These are phyloP conservation scores for Hylyphantes graminicola DNA, from an alignment of 1,140 invertebrate species.

Conservation along the genomic window DNA sequence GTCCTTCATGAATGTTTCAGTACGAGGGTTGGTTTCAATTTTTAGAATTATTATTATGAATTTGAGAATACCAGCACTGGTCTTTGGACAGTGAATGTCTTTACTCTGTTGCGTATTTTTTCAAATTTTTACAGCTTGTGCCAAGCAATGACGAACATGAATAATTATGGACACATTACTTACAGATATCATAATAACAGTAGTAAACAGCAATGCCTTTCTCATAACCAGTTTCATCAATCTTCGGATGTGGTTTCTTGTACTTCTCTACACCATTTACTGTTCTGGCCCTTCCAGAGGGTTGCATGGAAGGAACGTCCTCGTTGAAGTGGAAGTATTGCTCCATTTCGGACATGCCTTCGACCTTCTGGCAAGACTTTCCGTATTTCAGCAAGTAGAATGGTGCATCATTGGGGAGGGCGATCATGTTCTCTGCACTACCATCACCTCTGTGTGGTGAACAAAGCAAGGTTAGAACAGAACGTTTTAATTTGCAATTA, in stretches of 20 bases:
- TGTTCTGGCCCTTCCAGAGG: not conserved
- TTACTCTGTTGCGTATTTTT: not conserved
- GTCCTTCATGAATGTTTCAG: too few relatives aligned
- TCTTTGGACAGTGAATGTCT: too few relatives aligned
- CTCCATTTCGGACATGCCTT: slow-evolving; percentile 63
- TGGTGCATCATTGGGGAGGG: slow-evolving; percentile 62
- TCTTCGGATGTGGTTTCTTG: slow-evolving; percentile 61
- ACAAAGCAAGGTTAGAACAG: too few relatives aligned
- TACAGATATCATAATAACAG: slow-evolving; percentile 65
- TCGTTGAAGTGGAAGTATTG: slow-evolving; percentile 65
- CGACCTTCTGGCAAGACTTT: slow-evolving; percentile 64
- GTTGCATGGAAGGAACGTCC: slow-evolving; percentile 45
- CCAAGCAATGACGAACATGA: too few relatives aligned
- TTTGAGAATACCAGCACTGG: too few relatives aligned
- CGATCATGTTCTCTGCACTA: slow-evolving; percentile 61
- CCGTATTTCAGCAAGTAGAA: slow-evolving; percentile 65
- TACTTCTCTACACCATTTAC: slow-evolving; percentile 49
- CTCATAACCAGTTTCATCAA: slow-evolving; percentile 63
- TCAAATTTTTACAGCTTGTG: not conserved
- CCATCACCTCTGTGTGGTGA: slow-evolving; percentile 61
- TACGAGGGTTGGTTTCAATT: too few relatives aligned
- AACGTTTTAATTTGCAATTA: too few relatives aligned
- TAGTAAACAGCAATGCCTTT: slow-evolving; percentile 64
- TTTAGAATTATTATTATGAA: too few relatives aligned
- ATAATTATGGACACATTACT: slow-evolving; percentile 10